Conservation (phyloP, 1,140 invertebrate genomes). For the Popillia japonica region DNA sequence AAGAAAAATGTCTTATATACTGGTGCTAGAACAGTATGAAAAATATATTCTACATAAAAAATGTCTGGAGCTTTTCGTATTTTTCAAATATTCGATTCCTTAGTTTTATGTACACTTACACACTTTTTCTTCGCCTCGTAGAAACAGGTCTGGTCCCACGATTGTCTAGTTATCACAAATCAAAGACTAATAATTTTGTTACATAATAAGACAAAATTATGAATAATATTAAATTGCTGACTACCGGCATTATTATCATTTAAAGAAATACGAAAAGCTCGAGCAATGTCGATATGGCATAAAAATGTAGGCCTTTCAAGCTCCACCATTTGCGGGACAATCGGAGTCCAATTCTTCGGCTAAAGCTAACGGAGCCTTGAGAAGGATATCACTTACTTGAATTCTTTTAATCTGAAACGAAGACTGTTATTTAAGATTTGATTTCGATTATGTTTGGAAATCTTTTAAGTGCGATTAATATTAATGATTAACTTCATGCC, state of each 20-base stretch:
- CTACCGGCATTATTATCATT: background rate
- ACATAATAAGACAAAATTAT: constrained; percentile 13
- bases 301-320: constrained; percentile 35
- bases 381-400: constrained; percentile 53
- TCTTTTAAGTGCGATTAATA: background rate
- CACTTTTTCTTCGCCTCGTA: background rate
- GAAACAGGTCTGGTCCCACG: constrained; percentile 19
- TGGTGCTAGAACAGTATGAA: constrained; percentile 25
- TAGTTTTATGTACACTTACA: constrained; percentile 3
- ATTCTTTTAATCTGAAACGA: constrained; percentile 55
- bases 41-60: constrained; percentile 21
- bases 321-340: constrained; percentile 39
- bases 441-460: background rate
- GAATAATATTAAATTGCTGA: background rate
- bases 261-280: constrained; percentile 29
- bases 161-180: constrained; percentile 31
- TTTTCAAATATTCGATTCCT: constrained; percentile 12
- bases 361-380: constrained; percentile 53
- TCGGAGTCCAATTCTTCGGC: constrained; percentile 52
- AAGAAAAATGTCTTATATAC: constrained; percentile 22
- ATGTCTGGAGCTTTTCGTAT: constrained; percentile 11
- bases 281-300: constrained; percentile 32
- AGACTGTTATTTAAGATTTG: constrained; percentile 20
- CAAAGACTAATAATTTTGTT: constrained; percentile 26
- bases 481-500: background rate